Percentiles rank a stretch among this genome's conserved stretches.
These are phyloP conservation scores for Phoeniculus purpureus DNA, from an alignment of 2,797 vertebrate genomes.

Conservation along the genomic window DNA sequence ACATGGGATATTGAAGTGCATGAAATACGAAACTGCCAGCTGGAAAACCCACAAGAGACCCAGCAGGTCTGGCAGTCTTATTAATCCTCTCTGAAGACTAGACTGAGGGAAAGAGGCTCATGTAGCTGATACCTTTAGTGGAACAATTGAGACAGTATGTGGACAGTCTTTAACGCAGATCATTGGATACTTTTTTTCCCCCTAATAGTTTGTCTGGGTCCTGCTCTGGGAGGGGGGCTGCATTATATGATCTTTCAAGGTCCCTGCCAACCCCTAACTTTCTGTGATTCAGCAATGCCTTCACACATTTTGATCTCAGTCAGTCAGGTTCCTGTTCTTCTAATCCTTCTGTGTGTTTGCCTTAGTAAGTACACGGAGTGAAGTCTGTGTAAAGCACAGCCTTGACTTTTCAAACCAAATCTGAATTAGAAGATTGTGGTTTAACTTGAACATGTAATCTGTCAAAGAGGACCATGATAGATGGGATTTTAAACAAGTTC, in stretches of 20 bases:
- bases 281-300: not conserved
- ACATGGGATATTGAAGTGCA: not conserved
- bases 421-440: not conserved
- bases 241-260: too few relatives aligned
- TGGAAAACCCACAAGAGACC: conserved; percentile 5
- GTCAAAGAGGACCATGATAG: not conserved
- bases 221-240: too few relatives aligned
- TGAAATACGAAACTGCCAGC: conserved; percentile 16
- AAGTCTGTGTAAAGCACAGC: not conserved
- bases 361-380: not conserved
- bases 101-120: not conserved
- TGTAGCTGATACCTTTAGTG: not conserved
- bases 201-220: not conserved
- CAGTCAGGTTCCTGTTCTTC: not conserved
- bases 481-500: not conserved
- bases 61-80: conserved; percentile 26
- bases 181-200: not conserved
- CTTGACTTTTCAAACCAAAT: not conserved
- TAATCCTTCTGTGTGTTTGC: not conserved
- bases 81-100: not conserved
- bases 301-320: not conserved
- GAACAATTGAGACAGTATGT: not conserved
- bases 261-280: too few relatives aligned
- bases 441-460: not conserved
- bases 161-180: not conserved